phyloP scores from a whole-genome alignment of 2,797 vertebrate genomes.

The Sphaeramia orbicularis region DNA sequence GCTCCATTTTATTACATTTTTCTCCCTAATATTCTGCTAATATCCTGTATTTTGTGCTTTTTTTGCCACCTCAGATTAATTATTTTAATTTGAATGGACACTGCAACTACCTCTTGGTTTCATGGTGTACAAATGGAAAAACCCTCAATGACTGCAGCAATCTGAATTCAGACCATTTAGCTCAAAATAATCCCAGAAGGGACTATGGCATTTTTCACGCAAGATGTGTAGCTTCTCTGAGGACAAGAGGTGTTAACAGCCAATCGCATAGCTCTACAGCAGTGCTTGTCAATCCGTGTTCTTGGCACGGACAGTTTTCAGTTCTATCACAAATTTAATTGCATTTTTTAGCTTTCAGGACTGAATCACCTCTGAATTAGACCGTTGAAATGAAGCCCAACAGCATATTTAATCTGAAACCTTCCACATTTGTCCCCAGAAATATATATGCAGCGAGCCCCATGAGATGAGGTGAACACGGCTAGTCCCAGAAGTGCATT shows the following conservation, averaged over 20 bases:
- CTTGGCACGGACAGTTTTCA: conserved; percentile 47
- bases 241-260: conserved; percentile 49
- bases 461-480: conserved; percentile 33
- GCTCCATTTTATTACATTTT: no score
- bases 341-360: conserved; percentile 30
- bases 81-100: conserved; percentile 40
- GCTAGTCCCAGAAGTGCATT: conserved; percentile 52
- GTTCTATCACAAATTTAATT: conserved; percentile 55
- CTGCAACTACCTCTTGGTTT: conserved; percentile 9
- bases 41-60: not conserved
- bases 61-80: conserved; percentile 2
- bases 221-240: conserved; percentile 29
- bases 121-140: conserved; percentile 33
- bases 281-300: conserved; percentile 34
- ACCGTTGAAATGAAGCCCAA: conserved; percentile 33
- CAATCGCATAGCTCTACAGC: conserved; percentile 37
- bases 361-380: conserved; percentile 52
- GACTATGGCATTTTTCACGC: conserved; percentile 43
- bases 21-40: not conserved
- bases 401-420: conserved; percentile 34
- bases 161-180: conserved; percentile 57
- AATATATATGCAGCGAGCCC: conserved; percentile 26
- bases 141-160: conserved; percentile 42
- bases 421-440: conserved; percentile 23
- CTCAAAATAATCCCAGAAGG: conserved; percentile 68